A percentile compares a stretch with the other conserved stretches of the same genome.
Evolutionary conservation across 2,113 vertebrate species (phyloP).

Genomic region (Capreolus pygargus): DNA sequence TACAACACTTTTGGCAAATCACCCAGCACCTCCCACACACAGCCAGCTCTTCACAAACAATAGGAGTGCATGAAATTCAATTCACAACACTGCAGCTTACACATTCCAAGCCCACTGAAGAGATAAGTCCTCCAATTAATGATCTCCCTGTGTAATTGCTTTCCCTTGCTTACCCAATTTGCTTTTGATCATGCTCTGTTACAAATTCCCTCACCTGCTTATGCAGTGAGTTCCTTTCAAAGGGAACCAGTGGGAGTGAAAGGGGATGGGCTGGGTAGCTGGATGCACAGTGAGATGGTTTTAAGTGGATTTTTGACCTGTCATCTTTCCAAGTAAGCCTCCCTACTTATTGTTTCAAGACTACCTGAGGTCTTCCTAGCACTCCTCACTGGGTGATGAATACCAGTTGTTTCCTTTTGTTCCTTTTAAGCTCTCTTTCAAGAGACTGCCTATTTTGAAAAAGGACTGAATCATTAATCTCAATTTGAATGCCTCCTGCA

Average conservation of each 20-base stretch:
- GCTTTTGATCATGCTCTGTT: conserved; percentile 66
- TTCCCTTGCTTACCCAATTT: background rate
- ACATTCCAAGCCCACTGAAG: conserved; percentile 55
- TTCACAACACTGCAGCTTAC: conserved; percentile 54
- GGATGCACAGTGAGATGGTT: background rate
- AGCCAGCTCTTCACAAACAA: conserved; percentile 55
- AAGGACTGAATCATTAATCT: conserved; percentile 22
- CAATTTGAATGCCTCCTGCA: conserved; percentile 5
- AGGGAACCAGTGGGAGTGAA: background rate
- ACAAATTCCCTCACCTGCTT: conserved; percentile 67
- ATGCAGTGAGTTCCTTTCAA: conserved; percentile 30
- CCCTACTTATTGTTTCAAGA: background rate
- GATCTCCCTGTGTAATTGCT: conserved; percentile 57
- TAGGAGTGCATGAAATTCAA: conserved; percentile 54
- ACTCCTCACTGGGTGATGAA: background rate
- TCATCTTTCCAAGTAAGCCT: background rate
- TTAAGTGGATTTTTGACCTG: background rate
- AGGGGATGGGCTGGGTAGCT: background rate
- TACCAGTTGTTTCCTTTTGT: background rate
- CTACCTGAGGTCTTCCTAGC: background rate
- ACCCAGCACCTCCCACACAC: conserved; percentile 59
- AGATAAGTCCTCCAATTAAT: conserved; percentile 69
- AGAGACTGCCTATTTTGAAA: background rate
- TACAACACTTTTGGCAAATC: conserved; percentile 61
- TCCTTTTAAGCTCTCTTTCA: background rate